Evolutionary conservation across 2,888 invertebrate species (phyloP).

Genomic region (Bombyx huttoni): DNA sequence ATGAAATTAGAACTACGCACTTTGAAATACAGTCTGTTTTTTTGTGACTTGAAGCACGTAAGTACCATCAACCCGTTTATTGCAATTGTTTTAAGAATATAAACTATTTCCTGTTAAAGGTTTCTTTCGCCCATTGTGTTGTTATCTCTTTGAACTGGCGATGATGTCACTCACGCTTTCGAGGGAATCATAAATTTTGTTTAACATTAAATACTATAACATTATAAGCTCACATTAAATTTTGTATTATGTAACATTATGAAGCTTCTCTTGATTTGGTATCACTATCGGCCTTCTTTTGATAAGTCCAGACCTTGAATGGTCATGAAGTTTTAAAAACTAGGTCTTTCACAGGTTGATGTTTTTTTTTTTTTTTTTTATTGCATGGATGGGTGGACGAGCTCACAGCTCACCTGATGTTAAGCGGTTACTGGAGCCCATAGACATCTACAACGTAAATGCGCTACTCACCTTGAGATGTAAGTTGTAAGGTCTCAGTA

Average conservation of each 20-base stretch:
- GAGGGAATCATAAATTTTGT: conserved; percentile 29
- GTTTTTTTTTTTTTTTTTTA: no score
- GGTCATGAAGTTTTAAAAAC: no score
- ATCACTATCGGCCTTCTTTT: no score
- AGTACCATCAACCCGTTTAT: conserved; percentile 34
- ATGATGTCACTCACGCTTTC: conserved; percentile 50
- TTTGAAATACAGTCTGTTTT: conserved; percentile 15
- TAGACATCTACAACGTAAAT: no score
- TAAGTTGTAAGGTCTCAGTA: no score
- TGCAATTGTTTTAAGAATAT: conserved; percentile 58
- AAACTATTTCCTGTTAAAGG: conserved; percentile 64
- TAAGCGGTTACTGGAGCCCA: no score
- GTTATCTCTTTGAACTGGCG: conserved; percentile 40
- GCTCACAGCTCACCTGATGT: no score
- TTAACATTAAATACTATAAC: conserved; percentile 8
- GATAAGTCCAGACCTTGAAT: no score
- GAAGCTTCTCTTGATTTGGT: not conserved
- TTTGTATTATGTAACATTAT: conserved; percentile 6
- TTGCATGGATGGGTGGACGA: no score
- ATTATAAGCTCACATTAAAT: conserved; percentile 4
- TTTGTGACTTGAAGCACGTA: conserved; percentile 7
- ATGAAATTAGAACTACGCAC: conserved; percentile 13
- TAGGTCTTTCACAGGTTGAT: no score
- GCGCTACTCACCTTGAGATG: no score
- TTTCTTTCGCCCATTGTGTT: conserved; percentile 50